A percentile compares a stretch with the other conserved stretches of the same genome.
These are phyloP conservation scores for Andrena chrysosceles DNA, from an alignment of 2,888 invertebrate genomes.

Conservation along the genomic window DNA sequence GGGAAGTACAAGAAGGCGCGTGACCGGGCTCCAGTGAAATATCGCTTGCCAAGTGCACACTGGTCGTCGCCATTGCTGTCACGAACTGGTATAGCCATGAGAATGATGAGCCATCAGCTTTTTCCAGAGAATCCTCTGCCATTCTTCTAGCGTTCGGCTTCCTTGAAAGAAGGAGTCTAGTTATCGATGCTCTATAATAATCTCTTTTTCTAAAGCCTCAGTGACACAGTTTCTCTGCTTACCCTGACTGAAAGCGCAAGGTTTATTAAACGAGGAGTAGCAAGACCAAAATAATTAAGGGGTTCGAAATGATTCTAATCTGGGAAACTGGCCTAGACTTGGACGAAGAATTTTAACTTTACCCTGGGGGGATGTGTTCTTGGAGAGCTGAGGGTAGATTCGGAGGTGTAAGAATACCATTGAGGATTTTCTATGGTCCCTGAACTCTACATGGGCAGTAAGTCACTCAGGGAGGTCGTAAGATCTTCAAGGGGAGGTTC, in stretches of 20 bases:
- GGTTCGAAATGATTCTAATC: too few relatives aligned
- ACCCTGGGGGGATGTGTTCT: too few relatives aligned
- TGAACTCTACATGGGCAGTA: neutral
- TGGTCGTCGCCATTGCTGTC: neutral
- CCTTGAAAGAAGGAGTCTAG: neutral
- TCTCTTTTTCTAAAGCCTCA: neutral
- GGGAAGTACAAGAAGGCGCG: slow-evolving; percentile 1
- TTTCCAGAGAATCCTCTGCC: neutral
- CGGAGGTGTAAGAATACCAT: too few relatives aligned
- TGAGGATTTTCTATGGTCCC: neutral
- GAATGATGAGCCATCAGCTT: neutral
- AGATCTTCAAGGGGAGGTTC: too few relatives aligned
- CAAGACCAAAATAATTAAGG: too few relatives aligned
- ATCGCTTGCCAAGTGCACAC: neutral
- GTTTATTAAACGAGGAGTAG: too few relatives aligned
- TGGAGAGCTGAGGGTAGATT: too few relatives aligned
- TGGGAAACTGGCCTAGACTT: too few relatives aligned
- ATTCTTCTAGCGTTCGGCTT: slow-evolving; percentile 1
- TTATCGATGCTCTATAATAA: neutral
- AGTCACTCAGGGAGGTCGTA: too few relatives aligned
- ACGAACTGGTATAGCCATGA: neutral
- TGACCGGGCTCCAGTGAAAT: neutral
- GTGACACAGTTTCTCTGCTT: neutral
- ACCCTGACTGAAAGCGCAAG: too few relatives aligned
- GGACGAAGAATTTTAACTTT: too few relatives aligned